Evolutionary conservation across 2,888 invertebrate genomes (phyloP).

Genomic region (Didymodactylos carnosus): DNA sequence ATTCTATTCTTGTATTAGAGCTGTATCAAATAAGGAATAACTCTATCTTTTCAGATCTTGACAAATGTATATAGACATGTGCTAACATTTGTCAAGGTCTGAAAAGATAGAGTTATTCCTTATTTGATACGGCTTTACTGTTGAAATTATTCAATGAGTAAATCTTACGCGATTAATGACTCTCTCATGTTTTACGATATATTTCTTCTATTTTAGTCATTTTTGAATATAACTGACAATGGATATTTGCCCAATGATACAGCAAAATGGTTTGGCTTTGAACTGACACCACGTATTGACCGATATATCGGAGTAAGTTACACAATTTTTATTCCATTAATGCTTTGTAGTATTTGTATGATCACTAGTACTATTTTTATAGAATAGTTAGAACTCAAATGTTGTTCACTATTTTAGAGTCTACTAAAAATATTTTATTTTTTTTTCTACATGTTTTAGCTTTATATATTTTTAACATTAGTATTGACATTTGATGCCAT

Average conservation of each 20-base stretch:
- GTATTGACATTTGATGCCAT: not conserved
- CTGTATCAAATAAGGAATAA: too few relatives aligned
- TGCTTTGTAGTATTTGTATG: not conserved
- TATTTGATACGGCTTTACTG: too few relatives aligned
- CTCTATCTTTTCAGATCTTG: too few relatives aligned
- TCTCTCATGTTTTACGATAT: not conserved
- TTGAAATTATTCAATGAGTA: too few relatives aligned
- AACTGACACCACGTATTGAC: not conserved
- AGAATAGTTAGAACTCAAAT: too few relatives aligned
- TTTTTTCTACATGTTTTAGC: not conserved
- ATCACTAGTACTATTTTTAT: not conserved
- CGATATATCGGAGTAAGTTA: not conserved
- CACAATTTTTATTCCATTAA: not conserved
- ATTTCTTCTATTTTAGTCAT: not conserved
- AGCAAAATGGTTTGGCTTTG: not conserved
- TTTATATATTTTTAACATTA: not conserved
- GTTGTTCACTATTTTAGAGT: too few relatives aligned
- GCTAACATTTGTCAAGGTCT: too few relatives aligned
- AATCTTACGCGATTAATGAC: too few relatives aligned
- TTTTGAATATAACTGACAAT: not conserved
- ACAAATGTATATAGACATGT: too few relatives aligned
- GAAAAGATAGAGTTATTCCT: too few relatives aligned
- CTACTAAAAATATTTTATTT: not conserved
- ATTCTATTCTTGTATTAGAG: too few relatives aligned
- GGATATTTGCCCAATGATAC: not conserved